These are phyloP conservation scores for Fringilla coelebs DNA, from an alignment of 2,797 vertebrate genomes.

Conservation along the genomic window DNA sequence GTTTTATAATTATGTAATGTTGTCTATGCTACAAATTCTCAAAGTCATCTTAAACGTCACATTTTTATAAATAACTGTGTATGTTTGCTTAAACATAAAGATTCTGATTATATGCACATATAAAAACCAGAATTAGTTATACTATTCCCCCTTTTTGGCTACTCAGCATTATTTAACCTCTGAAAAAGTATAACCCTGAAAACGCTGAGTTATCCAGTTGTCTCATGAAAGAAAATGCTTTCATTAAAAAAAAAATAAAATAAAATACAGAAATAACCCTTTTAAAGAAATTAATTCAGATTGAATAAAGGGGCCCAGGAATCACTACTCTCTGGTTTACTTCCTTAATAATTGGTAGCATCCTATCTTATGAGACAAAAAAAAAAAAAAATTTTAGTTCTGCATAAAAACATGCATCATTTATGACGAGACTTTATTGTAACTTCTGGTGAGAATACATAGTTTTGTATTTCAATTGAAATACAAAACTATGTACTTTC, in stretches of 20 bases:
- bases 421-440: neutral
- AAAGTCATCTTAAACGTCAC: neutral
- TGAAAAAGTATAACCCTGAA: neutral
- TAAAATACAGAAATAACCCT: rapidly evolving
- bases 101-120: neutral
- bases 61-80: neutral
- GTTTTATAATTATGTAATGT: rapidly evolving
- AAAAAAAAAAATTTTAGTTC: neutral
- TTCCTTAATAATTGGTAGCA: neutral
- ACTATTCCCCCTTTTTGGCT: neutral
- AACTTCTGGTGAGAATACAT: neutral
- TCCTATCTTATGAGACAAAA: neutral
- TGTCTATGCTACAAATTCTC: neutral
- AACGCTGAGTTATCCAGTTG: neutral
- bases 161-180: neutral
- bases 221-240: neutral
- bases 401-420: neutral
- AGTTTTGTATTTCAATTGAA: neutral
- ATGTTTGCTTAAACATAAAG: neutral
- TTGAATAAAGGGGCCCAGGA: neutral
- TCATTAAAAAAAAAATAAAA: neutral
- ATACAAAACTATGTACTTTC: no score
- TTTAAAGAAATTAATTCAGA: neutral
- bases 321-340: neutral
- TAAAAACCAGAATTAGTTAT: neutral